Base-by-base conservation (phyloP, 2,888 invertebrate species). In the Cephus pygmeus region DNA sequence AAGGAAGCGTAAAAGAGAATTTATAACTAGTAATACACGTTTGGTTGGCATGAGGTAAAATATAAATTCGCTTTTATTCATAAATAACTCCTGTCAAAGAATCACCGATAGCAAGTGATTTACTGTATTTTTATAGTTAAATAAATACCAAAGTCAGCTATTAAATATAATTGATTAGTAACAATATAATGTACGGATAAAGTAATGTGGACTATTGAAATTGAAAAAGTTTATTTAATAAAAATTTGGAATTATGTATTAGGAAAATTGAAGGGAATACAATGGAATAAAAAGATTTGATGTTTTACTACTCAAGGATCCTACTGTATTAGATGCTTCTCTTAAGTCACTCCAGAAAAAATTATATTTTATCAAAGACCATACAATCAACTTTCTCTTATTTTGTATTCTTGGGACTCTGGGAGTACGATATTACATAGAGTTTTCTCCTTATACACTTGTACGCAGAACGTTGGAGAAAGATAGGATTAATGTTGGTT, bases 141-240 rank as follows among this genome's bases (percentile, higher is more conserved):
- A n/a, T 23, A 75, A 73, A 75, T 76, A 76, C 34, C 31, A 76
- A 73, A 34, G n/a, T 12, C 34, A 71, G n/a, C 34, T 75, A 34
- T 73, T 73, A 76, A 30, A 76, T 36, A 56, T n/a, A 69, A 35
- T 69, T 23, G 56, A 56, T 56, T 23, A 56, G 56, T 56, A 56
- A 56, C 56, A 23, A 56, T 9, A 23, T 23, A 56, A 56, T 56
- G 56, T 56, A 56, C 23, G 56, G 56, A 56, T 56, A 23, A 9
- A 9, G 56, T 9, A 56, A 56, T 56, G 15, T 56, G 2, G 56
- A 56, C 2, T 56, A 56, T 56, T 56, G 23, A 56, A 56, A 23
- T 23, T 23, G 56, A 23, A 56, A 9, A 4, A 40, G 23, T 23
- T 23, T 56, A 23, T 4, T 56, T 23, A 56, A 23, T 56, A 23